These are phyloP conservation scores for Drosophila borborema DNA, from an alignment of 2,888 invertebrate genomes.

Conservation along the genomic window DNA sequence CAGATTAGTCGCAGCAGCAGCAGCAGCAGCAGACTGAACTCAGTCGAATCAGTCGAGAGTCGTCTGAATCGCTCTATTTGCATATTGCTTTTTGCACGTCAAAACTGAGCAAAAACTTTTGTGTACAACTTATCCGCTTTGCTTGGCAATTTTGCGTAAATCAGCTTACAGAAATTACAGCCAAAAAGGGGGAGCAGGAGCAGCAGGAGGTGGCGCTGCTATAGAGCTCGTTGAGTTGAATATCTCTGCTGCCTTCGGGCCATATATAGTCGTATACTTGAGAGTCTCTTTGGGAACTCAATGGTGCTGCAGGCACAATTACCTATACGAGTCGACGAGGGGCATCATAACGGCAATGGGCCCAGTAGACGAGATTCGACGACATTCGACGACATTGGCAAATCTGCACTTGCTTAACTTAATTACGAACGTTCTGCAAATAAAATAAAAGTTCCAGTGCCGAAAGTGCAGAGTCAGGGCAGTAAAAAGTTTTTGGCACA, in stretches of 20 bases:
- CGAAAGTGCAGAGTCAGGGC: conserved; percentile 52
- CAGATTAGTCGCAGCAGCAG: conserved; percentile 61
- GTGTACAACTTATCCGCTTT: conserved; percentile 76
- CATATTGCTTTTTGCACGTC: conserved; percentile 73
- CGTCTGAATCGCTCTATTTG: conserved; percentile 68
- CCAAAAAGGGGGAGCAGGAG: conserved; percentile 22
- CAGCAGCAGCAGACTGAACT: not conserved
- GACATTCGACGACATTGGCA: conserved; percentile 56
- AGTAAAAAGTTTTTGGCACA: conserved; percentile 60
- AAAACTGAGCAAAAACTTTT: conserved; percentile 55
- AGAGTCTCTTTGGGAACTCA: conserved; percentile 12
- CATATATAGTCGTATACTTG: not conserved
- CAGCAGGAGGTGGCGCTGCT: no score
- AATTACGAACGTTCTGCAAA: conserved; percentile 69
- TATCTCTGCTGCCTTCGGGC: conserved; percentile 9
- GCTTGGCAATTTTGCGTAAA: conserved; percentile 69
- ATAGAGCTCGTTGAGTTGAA: conserved; percentile 11
- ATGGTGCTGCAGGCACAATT: conserved; percentile 21
- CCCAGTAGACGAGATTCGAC: conserved; percentile 27
- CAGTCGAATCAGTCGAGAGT: conserved; percentile 10
- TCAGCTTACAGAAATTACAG: conserved; percentile 78
- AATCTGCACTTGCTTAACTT: conserved; percentile 78
- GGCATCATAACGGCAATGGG: not conserved
- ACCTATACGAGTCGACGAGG: conserved; percentile 13
- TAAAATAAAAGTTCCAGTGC: conserved; percentile 66